Percentiles rank a stretch among this genome's conserved stretches.
phyloP scores from a whole-genome alignment of 2,797 vertebrate genomes.

The Periparus ater region DNA sequence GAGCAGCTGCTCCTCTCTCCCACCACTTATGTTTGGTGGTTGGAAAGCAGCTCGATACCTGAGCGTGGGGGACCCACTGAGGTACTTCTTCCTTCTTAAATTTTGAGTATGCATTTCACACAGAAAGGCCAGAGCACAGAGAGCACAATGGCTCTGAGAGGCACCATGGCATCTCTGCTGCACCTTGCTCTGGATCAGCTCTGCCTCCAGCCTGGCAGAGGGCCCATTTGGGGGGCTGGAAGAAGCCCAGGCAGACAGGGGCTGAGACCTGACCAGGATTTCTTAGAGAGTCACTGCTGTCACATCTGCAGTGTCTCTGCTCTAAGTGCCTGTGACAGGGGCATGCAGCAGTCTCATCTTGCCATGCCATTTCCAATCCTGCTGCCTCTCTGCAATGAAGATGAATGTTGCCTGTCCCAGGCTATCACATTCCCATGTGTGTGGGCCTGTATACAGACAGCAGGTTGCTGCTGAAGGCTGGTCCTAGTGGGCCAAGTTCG shows the following conservation, averaged over 20 bases:
- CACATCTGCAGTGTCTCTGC: background rate
- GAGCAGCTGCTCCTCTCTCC: background rate
- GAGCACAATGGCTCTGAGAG: background rate
- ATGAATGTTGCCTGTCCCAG: constrained; percentile 39
- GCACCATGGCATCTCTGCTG: background rate
- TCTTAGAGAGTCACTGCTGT: background rate
- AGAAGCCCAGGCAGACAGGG: background rate
- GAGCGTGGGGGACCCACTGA: background rate
- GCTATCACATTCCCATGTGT: background rate
- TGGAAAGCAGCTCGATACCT: background rate
- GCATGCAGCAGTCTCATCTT: constrained; percentile 14
- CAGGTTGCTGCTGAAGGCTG: background rate
- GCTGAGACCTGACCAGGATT: background rate
- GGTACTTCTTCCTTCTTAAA: background rate
- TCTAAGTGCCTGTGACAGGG: constrained; percentile 30
- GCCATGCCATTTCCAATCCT: constrained; percentile 30
- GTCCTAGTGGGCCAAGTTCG: background rate
- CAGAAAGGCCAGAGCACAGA: background rate
- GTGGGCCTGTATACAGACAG: background rate
- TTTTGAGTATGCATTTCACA: background rate
- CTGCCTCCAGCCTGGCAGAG: background rate
- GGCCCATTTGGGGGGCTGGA: background rate
- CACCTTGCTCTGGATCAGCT: background rate
- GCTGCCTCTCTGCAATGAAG: constrained; percentile 28
- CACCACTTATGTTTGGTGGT: background rate